Percentiles rank a stretch among this genome's conserved stretches.
These are phyloP conservation scores for Corythornis leucogaster DNA, from an alignment of 2,797 vertebrate genomes.

Conservation along the genomic window DNA sequence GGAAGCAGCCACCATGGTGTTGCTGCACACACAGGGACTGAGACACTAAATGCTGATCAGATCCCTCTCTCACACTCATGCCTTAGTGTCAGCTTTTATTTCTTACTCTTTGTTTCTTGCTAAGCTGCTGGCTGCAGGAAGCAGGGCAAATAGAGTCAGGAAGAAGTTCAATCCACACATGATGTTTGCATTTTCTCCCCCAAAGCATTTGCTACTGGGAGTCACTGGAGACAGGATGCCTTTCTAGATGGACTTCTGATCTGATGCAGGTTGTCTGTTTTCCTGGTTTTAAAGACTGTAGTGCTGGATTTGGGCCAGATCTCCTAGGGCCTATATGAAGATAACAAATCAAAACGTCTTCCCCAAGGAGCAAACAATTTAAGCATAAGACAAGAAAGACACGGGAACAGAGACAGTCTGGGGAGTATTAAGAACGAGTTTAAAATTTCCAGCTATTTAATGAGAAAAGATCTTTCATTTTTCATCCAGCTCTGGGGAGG, in stretches of 20 bases:
- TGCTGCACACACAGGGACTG: not conserved
- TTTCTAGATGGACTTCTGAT: conserved; percentile 26
- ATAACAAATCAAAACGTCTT: conserved; percentile 58
- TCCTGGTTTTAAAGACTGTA: conserved; percentile 14
- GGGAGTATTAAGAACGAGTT: conserved; percentile 58
- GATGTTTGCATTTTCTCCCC: conserved; percentile 36
- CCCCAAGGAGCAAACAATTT: conserved; percentile 54
- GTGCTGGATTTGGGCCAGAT: conserved; percentile 47
- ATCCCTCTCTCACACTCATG: not conserved
- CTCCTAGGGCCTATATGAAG: conserved; percentile 40
- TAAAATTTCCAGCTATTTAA: conserved; percentile 63
- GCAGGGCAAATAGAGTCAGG: not conserved
- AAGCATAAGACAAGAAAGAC: conserved; percentile 45
- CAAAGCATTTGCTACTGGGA: conserved; percentile 47
- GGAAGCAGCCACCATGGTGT: not conserved
- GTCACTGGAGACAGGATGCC: conserved; percentile 59
- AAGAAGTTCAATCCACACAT: not conserved
- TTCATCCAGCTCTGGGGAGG: conserved; percentile 65
- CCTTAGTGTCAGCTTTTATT: not conserved
- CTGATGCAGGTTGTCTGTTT: conserved; percentile 42
- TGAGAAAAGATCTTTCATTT: conserved; percentile 64
- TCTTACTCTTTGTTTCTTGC: not conserved
- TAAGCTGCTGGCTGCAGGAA: not conserved
- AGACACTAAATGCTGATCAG: not conserved
- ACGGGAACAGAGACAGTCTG: conserved; percentile 42